These are phyloP conservation scores for Buceros bicornis DNA, from an alignment of 2,797 vertebrate species.

Conservation along the genomic window DNA sequence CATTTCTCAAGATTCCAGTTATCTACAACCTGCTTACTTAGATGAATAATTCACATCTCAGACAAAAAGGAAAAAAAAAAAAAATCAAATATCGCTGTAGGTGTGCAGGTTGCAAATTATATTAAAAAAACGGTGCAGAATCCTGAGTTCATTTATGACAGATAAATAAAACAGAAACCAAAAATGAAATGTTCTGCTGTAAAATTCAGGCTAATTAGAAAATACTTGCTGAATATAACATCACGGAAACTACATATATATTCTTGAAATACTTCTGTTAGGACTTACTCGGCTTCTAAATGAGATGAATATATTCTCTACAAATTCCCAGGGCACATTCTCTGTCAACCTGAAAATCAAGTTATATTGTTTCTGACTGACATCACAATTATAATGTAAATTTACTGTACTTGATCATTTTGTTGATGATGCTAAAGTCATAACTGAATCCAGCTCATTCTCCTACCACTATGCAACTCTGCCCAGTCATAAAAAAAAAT, in stretches of 20 bases:
- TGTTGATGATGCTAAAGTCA: slow-evolving; percentile 10
- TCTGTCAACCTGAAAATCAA: slow-evolving; percentile 39
- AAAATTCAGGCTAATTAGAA: slow-evolving; percentile 37
- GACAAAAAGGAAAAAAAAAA: not conserved
- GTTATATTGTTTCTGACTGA: slow-evolving; percentile 26
- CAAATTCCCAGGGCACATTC: slow-evolving; percentile 7
- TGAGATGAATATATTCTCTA: not conserved
- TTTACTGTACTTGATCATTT: slow-evolving; percentile 35
- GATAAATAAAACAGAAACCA: slow-evolving; percentile 4
- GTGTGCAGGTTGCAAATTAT: not conserved
- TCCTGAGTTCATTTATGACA: not conserved
- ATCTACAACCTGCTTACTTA: not conserved
- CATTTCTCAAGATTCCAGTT: not conserved
- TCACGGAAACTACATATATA: not conserved
- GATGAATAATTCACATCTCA: not conserved
- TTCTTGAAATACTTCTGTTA: slow-evolving; percentile 29
- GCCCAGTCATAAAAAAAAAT: not conserved
- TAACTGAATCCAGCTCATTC: not conserved
- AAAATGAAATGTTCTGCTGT: not conserved
- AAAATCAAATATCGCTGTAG: not conserved
- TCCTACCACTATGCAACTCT: not conserved
- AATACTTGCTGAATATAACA: not conserved
- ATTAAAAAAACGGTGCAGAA: not conserved
- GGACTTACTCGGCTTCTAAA: slow-evolving; percentile 28
- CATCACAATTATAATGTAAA: slow-evolving; percentile 34